Conservation (phyloP, 2,113 vertebrate genomes). For the Gracilinanus agilis region DNA sequence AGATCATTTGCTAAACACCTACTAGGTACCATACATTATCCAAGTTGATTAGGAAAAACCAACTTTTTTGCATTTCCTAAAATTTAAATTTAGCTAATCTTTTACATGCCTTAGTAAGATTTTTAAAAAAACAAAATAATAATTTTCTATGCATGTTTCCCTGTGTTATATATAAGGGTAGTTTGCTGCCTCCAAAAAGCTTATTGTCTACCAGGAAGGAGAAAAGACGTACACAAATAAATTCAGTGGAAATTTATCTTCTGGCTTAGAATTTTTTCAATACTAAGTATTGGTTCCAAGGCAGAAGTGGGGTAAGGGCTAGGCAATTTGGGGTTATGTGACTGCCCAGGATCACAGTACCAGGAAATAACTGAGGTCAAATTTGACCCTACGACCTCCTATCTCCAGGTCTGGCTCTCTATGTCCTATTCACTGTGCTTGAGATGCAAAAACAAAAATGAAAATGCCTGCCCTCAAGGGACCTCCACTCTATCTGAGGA, state of each 20-base stretch:
- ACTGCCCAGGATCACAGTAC: too few species aligned
- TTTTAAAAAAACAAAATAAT: not conserved
- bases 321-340: too few species aligned
- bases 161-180: not conserved
- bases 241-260: not conserved
- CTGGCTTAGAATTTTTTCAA: too few species aligned
- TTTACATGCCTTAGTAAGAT: not conserved
- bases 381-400: too few species aligned
- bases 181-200: not conserved
- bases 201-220: not conserved
- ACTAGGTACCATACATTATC: not conserved
- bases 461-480: not conserved
- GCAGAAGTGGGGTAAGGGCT: too few species aligned
- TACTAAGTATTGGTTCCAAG: too few species aligned
- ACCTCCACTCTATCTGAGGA: not conserved
- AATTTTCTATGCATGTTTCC: not conserved
- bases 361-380: too few species aligned
- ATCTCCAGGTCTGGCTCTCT: too few species aligned
- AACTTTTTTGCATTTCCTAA: not conserved
- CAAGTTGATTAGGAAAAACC: not conserved
- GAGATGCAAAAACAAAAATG: not conserved
- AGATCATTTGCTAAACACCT: not conserved
- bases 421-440: not conserved
- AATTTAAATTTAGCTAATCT: not conserved
- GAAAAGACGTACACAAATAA: not conserved